Conservation (phyloP, 2,888 invertebrate genomes). For the Heteromurus nitidus region DNA sequence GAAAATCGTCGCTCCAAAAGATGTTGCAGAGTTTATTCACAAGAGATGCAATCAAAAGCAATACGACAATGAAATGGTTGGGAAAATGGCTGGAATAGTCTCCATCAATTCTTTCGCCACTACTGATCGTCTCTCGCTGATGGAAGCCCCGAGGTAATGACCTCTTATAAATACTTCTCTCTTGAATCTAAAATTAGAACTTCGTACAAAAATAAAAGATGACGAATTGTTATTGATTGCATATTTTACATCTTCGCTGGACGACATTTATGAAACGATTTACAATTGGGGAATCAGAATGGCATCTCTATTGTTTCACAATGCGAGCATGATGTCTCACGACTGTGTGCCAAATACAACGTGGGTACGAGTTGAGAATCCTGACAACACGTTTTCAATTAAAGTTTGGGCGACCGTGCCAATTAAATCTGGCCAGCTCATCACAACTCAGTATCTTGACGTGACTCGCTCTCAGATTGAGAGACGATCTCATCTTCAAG, state of each 20-base stretch:
- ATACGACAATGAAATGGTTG: conserved; percentile 59
- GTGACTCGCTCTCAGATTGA: conserved; percentile 65
- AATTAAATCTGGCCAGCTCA: conserved; percentile 65
- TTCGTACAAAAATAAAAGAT: too few species aligned
- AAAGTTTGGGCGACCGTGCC: conserved; percentile 70
- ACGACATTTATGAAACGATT: neutral
- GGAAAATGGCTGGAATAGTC: conserved; percentile 64
- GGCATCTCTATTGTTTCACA: conserved; percentile 67
- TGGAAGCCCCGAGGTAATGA: conserved; percentile 61
- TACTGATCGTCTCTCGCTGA: conserved; percentile 64
- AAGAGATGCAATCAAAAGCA: conserved; percentile 65
- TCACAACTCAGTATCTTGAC: conserved; percentile 67
- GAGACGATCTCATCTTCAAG: conserved; percentile 61
- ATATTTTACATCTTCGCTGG: too few species aligned
- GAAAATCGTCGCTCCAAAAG: conserved; percentile 62
- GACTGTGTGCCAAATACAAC: conserved; percentile 68
- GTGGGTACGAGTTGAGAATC: conserved; percentile 66
- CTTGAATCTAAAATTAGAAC: too few species aligned
- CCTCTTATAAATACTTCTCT: too few species aligned
- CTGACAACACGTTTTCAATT: conserved; percentile 67
- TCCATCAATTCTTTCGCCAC: conserved; percentile 67
- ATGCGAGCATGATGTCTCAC: conserved; percentile 69
- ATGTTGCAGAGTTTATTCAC: conserved; percentile 66
- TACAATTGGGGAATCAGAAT: conserved; percentile 56
- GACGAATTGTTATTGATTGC: too few species aligned